Conservation (phyloP, 2,113 vertebrate genomes). For the Balaeniceps rex region DNA sequence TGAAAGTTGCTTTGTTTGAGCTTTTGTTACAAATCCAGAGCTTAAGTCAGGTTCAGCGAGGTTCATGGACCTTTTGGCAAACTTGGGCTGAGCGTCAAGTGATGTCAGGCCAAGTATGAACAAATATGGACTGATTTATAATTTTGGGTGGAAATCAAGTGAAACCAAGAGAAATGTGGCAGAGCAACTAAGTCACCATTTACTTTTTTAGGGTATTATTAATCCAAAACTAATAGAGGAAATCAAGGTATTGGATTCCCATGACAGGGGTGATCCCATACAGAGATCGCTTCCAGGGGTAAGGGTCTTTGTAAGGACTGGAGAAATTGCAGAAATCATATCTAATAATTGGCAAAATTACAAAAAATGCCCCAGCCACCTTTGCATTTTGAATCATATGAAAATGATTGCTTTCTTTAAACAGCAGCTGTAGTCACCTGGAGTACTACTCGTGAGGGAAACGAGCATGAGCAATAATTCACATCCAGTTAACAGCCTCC, state of each 20-base stretch:
- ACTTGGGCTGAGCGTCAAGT: not conserved
- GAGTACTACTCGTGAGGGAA: not conserved
- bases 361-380: not conserved
- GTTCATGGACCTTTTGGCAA: not conserved
- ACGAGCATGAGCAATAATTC: not conserved
- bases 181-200: not conserved
- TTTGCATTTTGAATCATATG: not conserved
- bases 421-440: constrained; percentile 27
- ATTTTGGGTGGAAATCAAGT: not conserved
- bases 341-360: not conserved
- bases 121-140: not conserved
- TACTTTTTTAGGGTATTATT: not conserved
- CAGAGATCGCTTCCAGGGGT: not conserved
- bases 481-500: constrained; percentile 3
- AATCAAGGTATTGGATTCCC: not conserved
- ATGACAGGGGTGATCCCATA: not conserved
- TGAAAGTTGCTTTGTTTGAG: constrained; percentile 18
- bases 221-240: not conserved
- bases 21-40: constrained; percentile 8
- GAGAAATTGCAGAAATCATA: not conserved
- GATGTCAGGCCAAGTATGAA: not conserved
- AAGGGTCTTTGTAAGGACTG: not conserved
- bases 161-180: not conserved
- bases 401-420: not conserved
- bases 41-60: not conserved